These are phyloP conservation scores for Cyphomyrmex costatus DNA, from an alignment of 1,140 invertebrate species.

Conservation along the genomic window DNA sequence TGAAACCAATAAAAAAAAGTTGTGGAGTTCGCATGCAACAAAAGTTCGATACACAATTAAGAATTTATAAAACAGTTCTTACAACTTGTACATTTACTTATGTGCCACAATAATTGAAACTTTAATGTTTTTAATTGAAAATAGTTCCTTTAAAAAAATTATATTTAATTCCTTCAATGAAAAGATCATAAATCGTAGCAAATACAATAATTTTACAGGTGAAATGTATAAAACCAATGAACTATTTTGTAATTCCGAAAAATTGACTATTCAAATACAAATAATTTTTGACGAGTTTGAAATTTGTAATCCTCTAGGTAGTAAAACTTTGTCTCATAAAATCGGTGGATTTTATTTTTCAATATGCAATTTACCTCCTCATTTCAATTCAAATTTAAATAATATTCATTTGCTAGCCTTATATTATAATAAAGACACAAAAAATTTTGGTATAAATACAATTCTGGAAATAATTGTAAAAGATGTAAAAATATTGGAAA, in stretches of 20 bases:
- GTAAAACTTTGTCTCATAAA: constrained; percentile 15
- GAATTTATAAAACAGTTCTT: constrained; percentile 28
- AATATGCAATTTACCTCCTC: neutral
- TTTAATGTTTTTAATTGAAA: constrained; percentile 8
- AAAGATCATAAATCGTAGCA: constrained; percentile 1
- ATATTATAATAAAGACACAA: neutral
- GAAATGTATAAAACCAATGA: constrained; percentile 32
- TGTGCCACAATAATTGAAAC: constrained; percentile 13
- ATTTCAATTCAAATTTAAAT: constrained; percentile 25
- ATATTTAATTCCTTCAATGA: neutral
- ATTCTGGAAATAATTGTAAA: constrained; percentile 3
- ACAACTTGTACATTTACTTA: constrained; percentile 28
- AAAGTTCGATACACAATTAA: constrained; percentile 16
- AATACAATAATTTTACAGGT: constrained; percentile 8
- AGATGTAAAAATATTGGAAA: constrained; percentile 17
- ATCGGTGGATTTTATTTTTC: neutral
- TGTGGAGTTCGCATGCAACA: constrained; percentile 14
- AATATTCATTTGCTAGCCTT: constrained; percentile 10
- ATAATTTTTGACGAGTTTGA: constrained; percentile 5
- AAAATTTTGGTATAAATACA: neutral
- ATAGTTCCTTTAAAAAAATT: constrained; percentile 7
- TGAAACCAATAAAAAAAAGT: constrained; percentile 19
- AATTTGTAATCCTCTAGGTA: constrained; percentile 21
- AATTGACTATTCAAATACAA: constrained; percentile 23
- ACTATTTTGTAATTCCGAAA: constrained; percentile 11